Evolutionary conservation across 2,113 vertebrate species (phyloP).

Genomic region (Anhinga anhinga): DNA sequence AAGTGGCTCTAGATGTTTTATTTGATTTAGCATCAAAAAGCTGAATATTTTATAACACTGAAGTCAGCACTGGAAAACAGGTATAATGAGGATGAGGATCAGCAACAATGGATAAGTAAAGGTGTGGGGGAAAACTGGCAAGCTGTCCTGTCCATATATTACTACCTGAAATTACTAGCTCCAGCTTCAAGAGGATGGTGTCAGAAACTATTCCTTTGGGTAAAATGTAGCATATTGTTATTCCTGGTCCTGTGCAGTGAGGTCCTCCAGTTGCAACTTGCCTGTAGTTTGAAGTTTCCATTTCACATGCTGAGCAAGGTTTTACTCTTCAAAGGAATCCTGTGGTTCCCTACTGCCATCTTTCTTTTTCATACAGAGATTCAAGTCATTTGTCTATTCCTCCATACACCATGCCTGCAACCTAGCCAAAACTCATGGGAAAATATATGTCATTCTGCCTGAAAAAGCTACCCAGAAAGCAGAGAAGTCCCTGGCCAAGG

Average conservation of each 20-base stretch:
- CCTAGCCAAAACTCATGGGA: not conserved
- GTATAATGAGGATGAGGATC: not conserved
- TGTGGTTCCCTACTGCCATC: not conserved
- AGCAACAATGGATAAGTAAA: not conserved
- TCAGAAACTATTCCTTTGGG: not conserved
- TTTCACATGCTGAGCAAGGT: not conserved
- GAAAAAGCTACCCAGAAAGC: not conserved
- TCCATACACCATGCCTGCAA: not conserved
- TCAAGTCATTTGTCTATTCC: not conserved
- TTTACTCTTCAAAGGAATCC: not conserved
- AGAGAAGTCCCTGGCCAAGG: not conserved
- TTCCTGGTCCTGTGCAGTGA: not conserved
- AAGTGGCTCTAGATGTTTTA: not conserved
- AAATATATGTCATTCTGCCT: not conserved
- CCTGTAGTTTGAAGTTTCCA: not conserved
- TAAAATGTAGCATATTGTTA: not conserved
- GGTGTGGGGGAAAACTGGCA: not conserved
- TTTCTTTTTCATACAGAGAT: not conserved
- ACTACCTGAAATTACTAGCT: not conserved
- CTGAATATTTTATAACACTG: not conserved
- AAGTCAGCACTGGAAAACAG: not conserved
- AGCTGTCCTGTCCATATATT: not conserved
- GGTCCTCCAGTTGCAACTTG: not conserved
- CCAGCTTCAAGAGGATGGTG: not conserved
- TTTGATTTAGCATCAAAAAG: not conserved